Evolutionary conservation across 2,797 vertebrate species (phyloP).

Genomic region (Psittacula echo): DNA sequence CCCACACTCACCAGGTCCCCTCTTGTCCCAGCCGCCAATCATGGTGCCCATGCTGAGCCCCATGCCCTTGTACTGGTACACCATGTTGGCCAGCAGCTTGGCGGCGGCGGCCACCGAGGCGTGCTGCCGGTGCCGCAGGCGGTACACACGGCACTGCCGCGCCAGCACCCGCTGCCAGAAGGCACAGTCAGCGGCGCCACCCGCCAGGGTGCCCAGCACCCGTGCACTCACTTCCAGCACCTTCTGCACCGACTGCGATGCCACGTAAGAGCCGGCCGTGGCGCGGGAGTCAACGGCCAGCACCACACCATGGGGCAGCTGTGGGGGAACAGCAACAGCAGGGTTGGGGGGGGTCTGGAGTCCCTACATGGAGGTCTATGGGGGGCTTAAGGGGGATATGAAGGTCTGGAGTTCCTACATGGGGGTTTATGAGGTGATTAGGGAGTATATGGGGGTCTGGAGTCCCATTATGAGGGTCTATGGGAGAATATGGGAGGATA

Average conservation of each 20-base stretch:
- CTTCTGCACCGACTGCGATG: background rate
- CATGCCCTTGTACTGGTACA: background rate
- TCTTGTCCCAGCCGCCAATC: background rate
- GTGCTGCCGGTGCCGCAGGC: background rate
- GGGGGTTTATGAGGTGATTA: no score
- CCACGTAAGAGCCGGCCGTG: background rate
- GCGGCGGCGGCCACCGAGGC: background rate
- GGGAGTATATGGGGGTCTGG: no score
- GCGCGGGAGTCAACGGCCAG: background rate
- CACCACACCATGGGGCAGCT: no score
- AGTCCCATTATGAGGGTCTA: no score
- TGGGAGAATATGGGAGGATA: no score
- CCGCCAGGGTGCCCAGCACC: background rate
- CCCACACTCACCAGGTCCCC: background rate
- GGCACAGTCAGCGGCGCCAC: background rate
- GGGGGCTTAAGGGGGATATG: no score
- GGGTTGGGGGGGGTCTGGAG: no score
- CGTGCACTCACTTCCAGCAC: background rate
- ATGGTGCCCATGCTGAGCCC: background rate
- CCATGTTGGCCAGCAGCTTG: background rate
- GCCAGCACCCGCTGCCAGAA: background rate
- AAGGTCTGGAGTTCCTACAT: no score
- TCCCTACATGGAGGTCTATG: no score
- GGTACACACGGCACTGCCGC: background rate
- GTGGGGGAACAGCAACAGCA: no score